phyloP scores from a whole-genome alignment of 2,888 invertebrate species.

The Blastobasis lacticolella region DNA sequence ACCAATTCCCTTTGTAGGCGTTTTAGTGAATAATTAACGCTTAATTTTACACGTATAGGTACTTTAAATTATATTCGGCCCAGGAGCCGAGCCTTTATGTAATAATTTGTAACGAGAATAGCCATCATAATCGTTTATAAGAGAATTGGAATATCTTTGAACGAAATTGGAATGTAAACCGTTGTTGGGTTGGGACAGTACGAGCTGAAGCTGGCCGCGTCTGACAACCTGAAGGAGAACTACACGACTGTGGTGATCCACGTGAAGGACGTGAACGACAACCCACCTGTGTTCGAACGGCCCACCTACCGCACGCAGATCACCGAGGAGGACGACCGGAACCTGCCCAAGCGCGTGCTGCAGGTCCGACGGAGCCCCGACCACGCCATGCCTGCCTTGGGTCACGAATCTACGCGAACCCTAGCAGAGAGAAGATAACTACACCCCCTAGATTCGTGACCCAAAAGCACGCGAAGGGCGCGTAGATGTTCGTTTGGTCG shows the following conservation, averaged over 20 bases:
- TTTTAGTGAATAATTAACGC: no score
- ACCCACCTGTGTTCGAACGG: slow-evolving; percentile 96
- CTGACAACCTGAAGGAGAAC: slow-evolving; percentile 97
- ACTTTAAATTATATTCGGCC: no score
- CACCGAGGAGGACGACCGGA: slow-evolving; percentile 96
- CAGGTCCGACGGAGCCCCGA: slow-evolving; percentile 75
- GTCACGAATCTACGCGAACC: no score
- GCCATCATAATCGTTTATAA: no score
- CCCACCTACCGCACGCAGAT: slow-evolving; percentile 96
- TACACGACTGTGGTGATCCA: slow-evolving; percentile 97
- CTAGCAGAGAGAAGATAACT: slow-evolving; percentile 67
- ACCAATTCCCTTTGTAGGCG: no score
- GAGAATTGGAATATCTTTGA: no score
- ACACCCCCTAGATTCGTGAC: slow-evolving; percentile 39
- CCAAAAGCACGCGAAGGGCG: slow-evolving; percentile 22
- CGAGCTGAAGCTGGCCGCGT: slow-evolving; percentile 94
- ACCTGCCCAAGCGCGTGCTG: slow-evolving; percentile 93
- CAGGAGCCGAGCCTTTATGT: no score
- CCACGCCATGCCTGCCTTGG: no score
- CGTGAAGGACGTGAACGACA: slow-evolving; percentile 98
- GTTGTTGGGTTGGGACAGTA: slow-evolving; percentile 73
- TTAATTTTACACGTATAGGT: no score
- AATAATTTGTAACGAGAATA: no score
- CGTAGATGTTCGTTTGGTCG: slow-evolving; percentile 21
- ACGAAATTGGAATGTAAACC: neutral